Base-by-base conservation (phyloP, 2,797 vertebrate genomes). In the Xenopus petersii region DNA sequence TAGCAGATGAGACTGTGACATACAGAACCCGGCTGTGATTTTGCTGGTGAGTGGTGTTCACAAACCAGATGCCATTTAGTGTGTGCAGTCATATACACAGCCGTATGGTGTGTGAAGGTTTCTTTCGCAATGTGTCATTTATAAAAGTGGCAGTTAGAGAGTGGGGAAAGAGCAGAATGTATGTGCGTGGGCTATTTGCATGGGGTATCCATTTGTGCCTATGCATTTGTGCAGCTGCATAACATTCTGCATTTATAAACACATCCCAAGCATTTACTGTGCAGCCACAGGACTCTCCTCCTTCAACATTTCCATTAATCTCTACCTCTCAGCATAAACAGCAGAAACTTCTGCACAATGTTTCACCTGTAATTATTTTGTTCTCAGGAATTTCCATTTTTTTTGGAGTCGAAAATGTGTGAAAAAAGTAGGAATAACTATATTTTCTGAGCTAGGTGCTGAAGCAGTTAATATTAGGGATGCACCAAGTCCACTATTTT, bases 31-130 rank as follows among this genome's bases (percentile, higher is more conserved):
- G 51, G 71, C 67, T 55, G 71, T 42, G 36, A 42, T 42, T 30
- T 30, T 74, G 77, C 77, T 79, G 77, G 46, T 70, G 76, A 62
- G 71, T 66, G 70, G 54, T 70, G 61, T 70, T 79, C 77, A 74
- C 77, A 74, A 61, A 71, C 66, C 77, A 79, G 77, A 79, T 79
- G 77, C 77, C 24, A 74, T 74, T 51, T 67, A 70, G 77, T 58
- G 70, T 69, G 70, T 73, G 59, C 63, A 61, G 67, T 11, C 21
- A 61, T 59, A 74, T 55, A 68, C 65, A 51, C 71, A 42, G 58
- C 76, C 76, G 64, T 79, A 70, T 79, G 77, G 67, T 70, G 77
- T 70, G 67, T 74, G 61, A 74, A 64, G 62, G 15, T 17, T 64
- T 64, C 33, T 60, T 70, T 78, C 73, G 64, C 65, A 55, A 55